A percentile compares a stretch with the other conserved stretches of the same genome.
Evolutionary conservation across 1,140 invertebrate species (phyloP).

Genomic region (Branchinecta lynchi): DNA sequence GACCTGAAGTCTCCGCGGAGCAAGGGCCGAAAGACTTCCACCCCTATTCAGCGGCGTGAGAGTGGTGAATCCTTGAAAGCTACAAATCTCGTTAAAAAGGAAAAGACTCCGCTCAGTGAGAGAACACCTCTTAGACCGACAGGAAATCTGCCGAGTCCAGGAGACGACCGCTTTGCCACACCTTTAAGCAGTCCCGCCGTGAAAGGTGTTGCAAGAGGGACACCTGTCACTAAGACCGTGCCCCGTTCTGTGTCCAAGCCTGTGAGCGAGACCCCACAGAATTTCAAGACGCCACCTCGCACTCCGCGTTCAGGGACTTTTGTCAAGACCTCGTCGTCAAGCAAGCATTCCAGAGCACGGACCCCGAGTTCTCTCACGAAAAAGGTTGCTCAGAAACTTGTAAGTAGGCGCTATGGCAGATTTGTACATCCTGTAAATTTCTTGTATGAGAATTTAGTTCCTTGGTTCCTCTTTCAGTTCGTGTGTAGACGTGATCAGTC

Average conservation of each 20-base stretch:
- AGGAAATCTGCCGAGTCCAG: not conserved
- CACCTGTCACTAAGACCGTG: not conserved
- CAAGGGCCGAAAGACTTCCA: too few species aligned
- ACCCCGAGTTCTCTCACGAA: not conserved
- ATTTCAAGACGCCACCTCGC: not conserved
- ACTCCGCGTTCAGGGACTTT: not conserved
- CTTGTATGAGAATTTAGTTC: not conserved
- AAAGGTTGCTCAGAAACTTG: conserved; percentile 1
- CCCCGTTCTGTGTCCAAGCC: not conserved
- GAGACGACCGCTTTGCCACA: not conserved
- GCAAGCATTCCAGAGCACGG: not conserved
- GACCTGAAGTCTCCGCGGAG: not conserved
- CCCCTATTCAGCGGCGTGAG: too few species aligned
- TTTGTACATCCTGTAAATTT: not conserved
- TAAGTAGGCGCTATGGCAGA: not conserved
- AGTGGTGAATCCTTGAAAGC: not conserved
- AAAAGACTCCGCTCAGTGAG: not conserved
- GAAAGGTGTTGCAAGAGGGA: not conserved
- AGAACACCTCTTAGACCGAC: too few species aligned
- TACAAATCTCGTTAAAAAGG: not conserved
- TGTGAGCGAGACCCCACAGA: not conserved
- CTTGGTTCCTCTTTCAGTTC: not conserved
- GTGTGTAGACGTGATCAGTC: not conserved
- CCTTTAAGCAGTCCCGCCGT: not conserved
- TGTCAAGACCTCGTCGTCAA: not conserved